Conservation (phyloP, 2,888 invertebrate genomes). For the Argyra leucocephala region DNA sequence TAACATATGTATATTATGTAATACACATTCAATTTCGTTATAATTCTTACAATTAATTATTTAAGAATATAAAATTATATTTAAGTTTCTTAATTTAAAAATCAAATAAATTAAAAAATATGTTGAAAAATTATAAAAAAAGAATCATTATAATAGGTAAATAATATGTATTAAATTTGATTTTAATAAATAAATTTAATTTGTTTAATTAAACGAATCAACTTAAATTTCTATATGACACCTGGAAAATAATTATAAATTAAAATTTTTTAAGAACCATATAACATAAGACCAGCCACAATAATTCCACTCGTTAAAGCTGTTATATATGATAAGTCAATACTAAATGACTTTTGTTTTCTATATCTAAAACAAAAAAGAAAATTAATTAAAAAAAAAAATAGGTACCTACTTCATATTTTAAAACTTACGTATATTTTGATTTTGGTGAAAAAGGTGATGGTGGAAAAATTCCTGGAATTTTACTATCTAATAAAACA, state of each 20-base stretch:
- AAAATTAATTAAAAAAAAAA: slow-evolving; percentile 18
- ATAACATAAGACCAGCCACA: slow-evolving; percentile 42
- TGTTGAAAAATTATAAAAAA: too few species aligned
- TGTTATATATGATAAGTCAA: slow-evolving; percentile 46
- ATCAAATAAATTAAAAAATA: too few species aligned
- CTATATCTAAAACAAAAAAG: slow-evolving; percentile 31
- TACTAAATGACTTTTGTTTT: slow-evolving; percentile 32
- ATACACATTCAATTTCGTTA: too few species aligned
- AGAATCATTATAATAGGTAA: too few species aligned
- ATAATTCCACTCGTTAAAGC: slow-evolving; percentile 45
- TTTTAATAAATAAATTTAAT: too few species aligned
- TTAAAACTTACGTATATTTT: slow-evolving; percentile 39
- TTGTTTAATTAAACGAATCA: slow-evolving; percentile 35
- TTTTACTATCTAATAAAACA: slow-evolving; percentile 52
- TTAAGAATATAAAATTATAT: too few species aligned
- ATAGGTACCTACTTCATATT: background rate
- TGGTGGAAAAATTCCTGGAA: slow-evolving; percentile 52
- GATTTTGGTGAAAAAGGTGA: slow-evolving; percentile 49
- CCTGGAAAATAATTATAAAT: slow-evolving; percentile 32
- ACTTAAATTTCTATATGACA: slow-evolving; percentile 26
- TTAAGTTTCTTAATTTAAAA: too few species aligned
- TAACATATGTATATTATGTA: too few species aligned
- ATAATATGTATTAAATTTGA: too few species aligned
- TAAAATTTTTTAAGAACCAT: slow-evolving; percentile 24
- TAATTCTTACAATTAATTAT: too few species aligned